Percentiles rank a stretch among this genome's conserved stretches.
Conservation (phyloP, 2,797 vertebrate species). For the Gastrophryne carolinensis region DNA sequence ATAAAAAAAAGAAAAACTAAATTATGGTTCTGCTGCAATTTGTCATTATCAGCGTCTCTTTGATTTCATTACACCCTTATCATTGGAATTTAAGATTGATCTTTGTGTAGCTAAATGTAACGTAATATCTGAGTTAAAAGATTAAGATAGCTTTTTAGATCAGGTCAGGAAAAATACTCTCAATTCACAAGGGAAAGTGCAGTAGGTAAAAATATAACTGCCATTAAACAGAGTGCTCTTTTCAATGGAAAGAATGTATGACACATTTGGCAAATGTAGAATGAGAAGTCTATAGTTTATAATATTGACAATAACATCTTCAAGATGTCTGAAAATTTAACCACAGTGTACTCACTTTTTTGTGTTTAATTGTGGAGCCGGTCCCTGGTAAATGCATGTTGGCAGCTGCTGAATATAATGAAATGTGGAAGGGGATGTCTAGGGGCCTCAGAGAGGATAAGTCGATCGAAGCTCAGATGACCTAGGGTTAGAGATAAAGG, state of each 20-base stretch:
- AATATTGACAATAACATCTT: not conserved
- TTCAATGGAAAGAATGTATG: not conserved
- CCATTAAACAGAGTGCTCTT: constrained; percentile 17
- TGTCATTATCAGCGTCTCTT: constrained; percentile 45
- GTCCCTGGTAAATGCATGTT: no score
- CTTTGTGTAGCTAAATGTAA: constrained; percentile 49
- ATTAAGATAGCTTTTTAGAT: constrained; percentile 49
- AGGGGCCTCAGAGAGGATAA: no score
- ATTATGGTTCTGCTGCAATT: constrained; percentile 38
- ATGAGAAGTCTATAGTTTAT: not conserved
- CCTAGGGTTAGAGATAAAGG: no score
- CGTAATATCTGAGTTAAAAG: constrained; percentile 43
- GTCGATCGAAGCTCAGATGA: no score
- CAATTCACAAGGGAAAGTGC: constrained; percentile 8
- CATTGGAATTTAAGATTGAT: constrained; percentile 53
- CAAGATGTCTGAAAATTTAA: not conserved
- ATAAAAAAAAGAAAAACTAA: constrained; percentile 21
- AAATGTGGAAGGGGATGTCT: not conserved
- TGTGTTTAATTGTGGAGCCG: not conserved
- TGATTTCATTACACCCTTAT: constrained; percentile 51
- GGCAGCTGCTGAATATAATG: not conserved
- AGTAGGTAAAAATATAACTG: constrained; percentile 22
- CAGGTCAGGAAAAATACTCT: constrained; percentile 29
- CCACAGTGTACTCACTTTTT: not conserved
- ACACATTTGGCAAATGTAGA: not conserved